Conservation (phyloP, 2,797 vertebrate species). For the Xenopus petersii region DNA sequence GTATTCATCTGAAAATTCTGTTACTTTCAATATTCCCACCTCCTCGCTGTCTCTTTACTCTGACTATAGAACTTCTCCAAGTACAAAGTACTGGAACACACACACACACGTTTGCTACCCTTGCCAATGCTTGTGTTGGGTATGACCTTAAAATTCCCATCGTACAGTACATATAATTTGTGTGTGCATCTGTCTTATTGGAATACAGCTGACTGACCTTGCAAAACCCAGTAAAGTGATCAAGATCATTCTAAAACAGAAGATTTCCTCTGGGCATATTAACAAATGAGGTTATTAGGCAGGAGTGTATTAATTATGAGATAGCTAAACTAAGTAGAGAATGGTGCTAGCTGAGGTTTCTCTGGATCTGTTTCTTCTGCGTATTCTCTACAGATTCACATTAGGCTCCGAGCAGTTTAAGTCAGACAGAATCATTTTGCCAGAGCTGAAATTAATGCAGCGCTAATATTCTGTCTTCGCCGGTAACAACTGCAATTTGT, state of each 20-base stretch:
- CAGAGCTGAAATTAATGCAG: slow-evolving; percentile 45
- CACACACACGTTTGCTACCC: too few relatives aligned
- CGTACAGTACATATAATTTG: too few relatives aligned
- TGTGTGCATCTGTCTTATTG: too few relatives aligned
- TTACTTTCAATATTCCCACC: too few relatives aligned
- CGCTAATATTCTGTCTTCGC: slow-evolving; percentile 25
- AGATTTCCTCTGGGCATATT: slow-evolving; percentile 29
- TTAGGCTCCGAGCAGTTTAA: slow-evolving; percentile 39
- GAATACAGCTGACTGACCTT: slow-evolving; percentile 42
- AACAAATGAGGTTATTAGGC: slow-evolving; percentile 32
- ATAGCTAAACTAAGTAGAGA: slow-evolving; percentile 28
- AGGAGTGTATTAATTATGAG: slow-evolving; percentile 34
- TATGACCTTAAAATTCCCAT: too few relatives aligned
- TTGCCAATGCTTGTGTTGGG: too few relatives aligned
- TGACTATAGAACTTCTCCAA: too few relatives aligned
- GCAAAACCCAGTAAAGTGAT: slow-evolving; percentile 25
- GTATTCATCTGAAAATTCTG: too few relatives aligned
- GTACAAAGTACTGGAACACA: too few relatives aligned
- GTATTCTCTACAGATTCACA: slow-evolving; percentile 21
- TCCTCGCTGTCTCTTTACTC: too few relatives aligned
- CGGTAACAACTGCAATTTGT: slow-evolving; percentile 30
- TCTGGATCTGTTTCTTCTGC: slow-evolving; percentile 26
- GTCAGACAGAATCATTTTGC: slow-evolving; percentile 46
- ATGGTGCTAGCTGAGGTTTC: slow-evolving; percentile 13
- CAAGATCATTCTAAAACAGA: slow-evolving; percentile 14